Base-by-base conservation (phyloP, 1,140 invertebrate species). In the Pinna nobilis region DNA sequence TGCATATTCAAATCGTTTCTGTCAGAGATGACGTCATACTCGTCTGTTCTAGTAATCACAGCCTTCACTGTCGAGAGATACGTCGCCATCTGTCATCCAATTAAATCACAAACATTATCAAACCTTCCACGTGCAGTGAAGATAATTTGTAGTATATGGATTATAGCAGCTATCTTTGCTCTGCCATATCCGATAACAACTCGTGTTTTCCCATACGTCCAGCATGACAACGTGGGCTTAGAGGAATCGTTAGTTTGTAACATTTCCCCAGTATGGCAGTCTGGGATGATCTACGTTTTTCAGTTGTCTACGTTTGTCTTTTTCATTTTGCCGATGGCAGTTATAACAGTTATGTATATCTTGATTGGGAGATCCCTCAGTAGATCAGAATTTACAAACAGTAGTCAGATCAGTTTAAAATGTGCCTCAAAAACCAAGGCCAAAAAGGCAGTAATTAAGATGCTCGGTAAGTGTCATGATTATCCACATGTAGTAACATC, bases 21-120 rank as follows among this genome's bases (percentile, higher is more conserved):
- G 0, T 93, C 95, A 0, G 96, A 98, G 87, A 96, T 94, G 0
- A 96, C 95, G 0, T 95, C 95, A 1, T 97, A 97, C 87, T 96
- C 96, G 0, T 97, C 96, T 0, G 94, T 98, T 0, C 90, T 98
- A 41, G 96, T 95, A 13, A 97, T 97, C 57, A 95, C 94, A 0
- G 94, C 95, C 0, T 98, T 98, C 88, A 98, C 97, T 0, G 92
- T 97, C 11, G 97, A 98, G 87, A 88, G 97, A 69, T 99, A 98
- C 87, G 92, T 98, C 25, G 96, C 96, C 18, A 97, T 98, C 77
- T 98, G 96, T 87, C 94, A 97, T 87, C 96, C 96, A 1, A 94
- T 98, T 71, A 90, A 94, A 78, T 93, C 94, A 0, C 95, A 97
- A 82, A 95, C 94, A 2, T 94, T 96, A 90, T 95, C 94, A 0